These are phyloP conservation scores for Ectobius pallidus DNA, from an alignment of 2,888 invertebrate genomes.

Conservation along the genomic window DNA sequence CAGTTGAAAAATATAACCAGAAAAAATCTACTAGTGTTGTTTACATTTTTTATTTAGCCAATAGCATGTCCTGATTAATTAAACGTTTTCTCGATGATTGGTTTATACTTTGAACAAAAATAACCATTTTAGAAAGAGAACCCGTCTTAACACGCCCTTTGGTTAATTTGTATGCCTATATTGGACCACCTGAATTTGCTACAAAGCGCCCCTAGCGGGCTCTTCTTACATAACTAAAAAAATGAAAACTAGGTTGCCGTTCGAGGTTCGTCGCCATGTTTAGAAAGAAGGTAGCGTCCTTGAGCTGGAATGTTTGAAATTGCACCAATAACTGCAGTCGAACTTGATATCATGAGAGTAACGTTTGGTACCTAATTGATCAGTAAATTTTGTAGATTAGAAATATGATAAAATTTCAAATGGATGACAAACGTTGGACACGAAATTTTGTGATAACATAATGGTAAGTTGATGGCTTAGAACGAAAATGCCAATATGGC, in stretches of 20 bases:
- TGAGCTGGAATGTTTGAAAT: conserved; percentile 57
- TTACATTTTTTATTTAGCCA: too few relatives aligned
- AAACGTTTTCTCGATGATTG: too few relatives aligned
- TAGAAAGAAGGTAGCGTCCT: conserved; percentile 56
- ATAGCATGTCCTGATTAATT: too few relatives aligned
- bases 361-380: conserved; percentile 60
- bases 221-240: background rate
- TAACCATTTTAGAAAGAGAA: too few relatives aligned
- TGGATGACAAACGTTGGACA: conserved; percentile 63
- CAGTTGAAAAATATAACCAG: too few relatives aligned
- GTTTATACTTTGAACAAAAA: too few relatives aligned
- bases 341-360: conserved; percentile 58
- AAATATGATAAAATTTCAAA: conserved; percentile 56
- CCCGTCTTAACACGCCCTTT: too few relatives aligned
- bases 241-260: conserved; percentile 12
- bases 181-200: background rate
- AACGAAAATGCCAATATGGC: conserved; percentile 58
- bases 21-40: too few relatives aligned
- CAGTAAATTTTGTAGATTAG: conserved; percentile 55
- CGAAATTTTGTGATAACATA: conserved; percentile 70
- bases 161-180: too few relatives aligned
- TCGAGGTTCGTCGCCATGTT: conserved; percentile 59
- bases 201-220: conserved; percentile 12
- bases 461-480: conserved; percentile 64
- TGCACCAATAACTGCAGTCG: conserved; percentile 58